Evolutionary conservation across 1,140 invertebrate genomes (phyloP), one percentile per base, ranked within the genome.

Genomic region (Onthophagus taurus): DNA sequence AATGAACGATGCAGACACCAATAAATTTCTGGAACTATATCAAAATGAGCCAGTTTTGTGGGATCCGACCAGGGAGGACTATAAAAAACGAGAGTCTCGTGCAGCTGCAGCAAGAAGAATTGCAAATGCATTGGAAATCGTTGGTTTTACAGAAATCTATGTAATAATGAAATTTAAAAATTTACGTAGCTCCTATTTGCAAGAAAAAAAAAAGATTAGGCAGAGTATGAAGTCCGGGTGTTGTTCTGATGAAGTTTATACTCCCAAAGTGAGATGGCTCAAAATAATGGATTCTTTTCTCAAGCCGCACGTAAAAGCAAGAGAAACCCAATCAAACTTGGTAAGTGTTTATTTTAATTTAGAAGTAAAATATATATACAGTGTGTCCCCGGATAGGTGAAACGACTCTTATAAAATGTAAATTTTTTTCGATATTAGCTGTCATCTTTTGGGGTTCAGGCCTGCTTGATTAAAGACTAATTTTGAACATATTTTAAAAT

Each of bases 131-230:
- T 29, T 51, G 36, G 12, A 9, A 7, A 33, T 50, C 19, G 14
- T 20, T 33, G 39, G 39, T 33, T 50, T 50, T 35, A 38, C 39
- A 31, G 17, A 30, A 14, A 18, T 16, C 11, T 35, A 51, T 35
- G 45, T 51, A 18, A 35, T 48, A 37, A 34, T 30, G 23, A 48
- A 51, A 29, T 51, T 51, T 23, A 51, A 51, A 31, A 51, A 48
- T 48, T 44, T 51, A 34, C 36, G 36, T n/a, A 38, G 36, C 13
- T 43, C 33, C 12, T 47, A 39, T 33, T 36, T 13, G 3, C 48
- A 49, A 36, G 44, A 49, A 42, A 19, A 42, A 38, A 57, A 61
- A 52, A 66, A 67, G 48, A 50, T 59, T 17, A 21, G 31, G 34
- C 23, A 54, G 1, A 56, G 52, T 14, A 42, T 20, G 17, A 48